Percentiles rank a stretch among this genome's conserved stretches.
These are phyloP conservation scores for Clarias fuscus DNA, from an alignment of 2,797 vertebrate species.

Conservation along the genomic window DNA sequence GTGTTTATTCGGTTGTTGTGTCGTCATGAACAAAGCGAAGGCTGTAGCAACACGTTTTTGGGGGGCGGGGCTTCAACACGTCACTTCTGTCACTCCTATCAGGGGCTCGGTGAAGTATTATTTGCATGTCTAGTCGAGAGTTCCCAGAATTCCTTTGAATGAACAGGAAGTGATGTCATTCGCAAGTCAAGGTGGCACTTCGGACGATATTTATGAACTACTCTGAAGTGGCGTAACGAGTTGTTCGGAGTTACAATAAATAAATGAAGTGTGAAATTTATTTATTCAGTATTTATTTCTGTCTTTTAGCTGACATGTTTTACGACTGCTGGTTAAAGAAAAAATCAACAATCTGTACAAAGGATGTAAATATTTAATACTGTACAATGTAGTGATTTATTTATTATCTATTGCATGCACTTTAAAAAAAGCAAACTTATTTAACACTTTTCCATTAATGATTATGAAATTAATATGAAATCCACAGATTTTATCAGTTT, in stretches of 20 bases:
- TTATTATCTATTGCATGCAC: constrained; percentile 91
- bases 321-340: constrained; percentile 61
- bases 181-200: constrained; percentile 22
- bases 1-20: constrained; percentile 29
- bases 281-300: constrained; percentile 48
- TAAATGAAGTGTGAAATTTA: constrained; percentile 34
- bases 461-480: constrained; percentile 37
- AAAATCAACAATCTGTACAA: constrained; percentile 82
- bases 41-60: constrained; percentile 75
- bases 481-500: neutral
- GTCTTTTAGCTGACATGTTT: constrained; percentile 57
- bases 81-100: constrained; percentile 35
- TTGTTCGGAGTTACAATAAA: constrained; percentile 23
- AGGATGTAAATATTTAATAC: constrained; percentile 93
- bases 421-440: constrained; percentile 76
- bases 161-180: constrained; percentile 6
- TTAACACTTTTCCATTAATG: constrained; percentile 82
- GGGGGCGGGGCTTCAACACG: constrained; percentile 35
- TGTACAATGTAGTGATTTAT: constrained; percentile 85
- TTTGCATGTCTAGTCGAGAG: constrained; percentile 31
- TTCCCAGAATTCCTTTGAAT: constrained; percentile 11
- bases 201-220: constrained; percentile 3
- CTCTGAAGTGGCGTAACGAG: neutral
- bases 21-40: constrained; percentile 68
- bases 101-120: constrained; percentile 52